Evolutionary conservation across 2,113 vertebrate species (phyloP), one percentile per base, ranked within the genome.

Genomic region (Nerophis lumbriciformis): DNA sequence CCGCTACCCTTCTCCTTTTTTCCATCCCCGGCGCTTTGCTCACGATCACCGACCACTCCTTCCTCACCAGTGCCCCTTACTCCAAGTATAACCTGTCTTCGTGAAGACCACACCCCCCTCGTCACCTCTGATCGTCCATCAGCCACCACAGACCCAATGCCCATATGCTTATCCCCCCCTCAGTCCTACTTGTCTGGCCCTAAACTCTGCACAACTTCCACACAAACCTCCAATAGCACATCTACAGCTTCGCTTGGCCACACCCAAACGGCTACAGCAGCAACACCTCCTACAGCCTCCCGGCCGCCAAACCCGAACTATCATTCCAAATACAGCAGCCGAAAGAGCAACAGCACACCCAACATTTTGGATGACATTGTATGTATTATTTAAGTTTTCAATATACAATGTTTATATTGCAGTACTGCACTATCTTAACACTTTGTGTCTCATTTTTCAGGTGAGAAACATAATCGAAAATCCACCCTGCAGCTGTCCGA

Each of bases 381-480:
- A 83, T n/a, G 37, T 36, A 1, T 54, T 16, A 28, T 53, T 57
- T 57, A 4, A 45, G 3, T 45, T 5, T 4, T 2, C 49, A 13
- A 38, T n/a, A 8, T 36, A 28, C 21, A 60, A 28, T 3, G 5
- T 50, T 6, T 12, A 11, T 4, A 8, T 37, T 35, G 12, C 21
- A 16, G 14, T 10, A 13, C 52, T 44, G 0, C 6, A 39, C 6
- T 59, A 13, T 16, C 13, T 57, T 44, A 44, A 57, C 55, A 57
- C 1, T 10, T n/a, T 71, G 48, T 48, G 5, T 58, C 5, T 72
- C 61, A 21, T 58, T 9, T 15, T 87, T 58, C 65, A 99, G 97
- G 94, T 98, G 50, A 94, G 93, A 81, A 91, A 92, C 66, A 96
- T 98, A 77, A 93, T 91, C 61, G 94, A 97, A 87, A 93, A 94